A percentile compares a stretch with the other conserved stretches of the same genome.
Evolutionary conservation across 2,113 vertebrate genomes (phyloP).

Genomic region (Uria aalge): DNA sequence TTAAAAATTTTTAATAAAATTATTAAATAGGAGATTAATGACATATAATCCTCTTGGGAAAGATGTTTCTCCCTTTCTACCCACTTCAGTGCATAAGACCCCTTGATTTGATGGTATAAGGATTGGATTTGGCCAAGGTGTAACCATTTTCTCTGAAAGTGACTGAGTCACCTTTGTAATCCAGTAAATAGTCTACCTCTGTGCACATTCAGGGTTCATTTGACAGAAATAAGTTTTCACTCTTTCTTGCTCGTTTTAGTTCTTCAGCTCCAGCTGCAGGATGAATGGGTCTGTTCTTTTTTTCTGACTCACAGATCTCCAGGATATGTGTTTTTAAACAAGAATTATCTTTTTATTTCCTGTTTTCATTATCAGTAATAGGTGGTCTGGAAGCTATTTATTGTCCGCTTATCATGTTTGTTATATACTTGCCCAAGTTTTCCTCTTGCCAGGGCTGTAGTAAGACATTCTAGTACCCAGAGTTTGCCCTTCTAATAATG

Average conservation of each 20-base stretch:
- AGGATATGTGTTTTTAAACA: neutral
- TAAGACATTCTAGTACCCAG: neutral
- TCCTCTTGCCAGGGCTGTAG: neutral
- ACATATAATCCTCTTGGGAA: neutral
- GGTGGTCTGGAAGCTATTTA: neutral
- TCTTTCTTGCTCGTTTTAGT: neutral
- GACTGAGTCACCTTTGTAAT: neutral
- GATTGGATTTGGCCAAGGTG: neutral
- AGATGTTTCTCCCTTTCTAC: neutral
- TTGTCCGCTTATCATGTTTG: neutral
- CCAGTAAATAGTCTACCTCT: neutral
- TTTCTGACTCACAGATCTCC: neutral
- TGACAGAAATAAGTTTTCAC: neutral
- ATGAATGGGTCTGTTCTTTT: neutral
- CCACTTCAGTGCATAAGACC: neutral
- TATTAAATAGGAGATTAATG: neutral
- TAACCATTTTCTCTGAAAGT: neutral
- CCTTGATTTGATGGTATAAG: neutral
- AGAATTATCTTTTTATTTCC: neutral
- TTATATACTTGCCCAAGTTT: neutral
- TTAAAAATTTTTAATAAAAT: neutral
- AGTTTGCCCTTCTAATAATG: neutral
- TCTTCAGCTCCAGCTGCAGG: neutral
- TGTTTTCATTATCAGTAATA: neutral
- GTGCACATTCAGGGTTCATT: neutral